phyloP scores from a whole-genome alignment of 2,888 invertebrate genomes.

The Drosophila macrothrix region DNA sequence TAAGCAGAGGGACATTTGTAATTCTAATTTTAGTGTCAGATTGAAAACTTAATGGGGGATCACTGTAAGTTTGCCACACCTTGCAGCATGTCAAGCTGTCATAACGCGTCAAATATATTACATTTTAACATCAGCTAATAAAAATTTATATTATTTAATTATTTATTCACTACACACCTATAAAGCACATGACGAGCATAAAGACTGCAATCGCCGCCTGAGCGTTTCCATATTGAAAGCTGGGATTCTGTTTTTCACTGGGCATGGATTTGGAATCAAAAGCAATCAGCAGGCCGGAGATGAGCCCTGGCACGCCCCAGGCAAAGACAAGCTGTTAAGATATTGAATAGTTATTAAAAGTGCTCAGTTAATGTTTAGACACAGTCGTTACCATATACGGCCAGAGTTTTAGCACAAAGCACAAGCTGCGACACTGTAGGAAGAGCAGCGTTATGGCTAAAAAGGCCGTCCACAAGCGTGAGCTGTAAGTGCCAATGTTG shows the following conservation, averaged over 20 bases:
- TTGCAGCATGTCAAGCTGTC: slow-evolving; percentile 21
- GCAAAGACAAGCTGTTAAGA: slow-evolving; percentile 86
- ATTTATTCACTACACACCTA: slow-evolving; percentile 86
- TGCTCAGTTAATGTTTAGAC: not conserved
- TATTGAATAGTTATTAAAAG: slow-evolving; percentile 5
- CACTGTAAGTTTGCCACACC: slow-evolving; percentile 66
- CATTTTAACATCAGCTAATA: slow-evolving; percentile 49
- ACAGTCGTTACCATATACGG: slow-evolving; percentile 87
- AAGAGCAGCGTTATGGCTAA: slow-evolving; percentile 93
- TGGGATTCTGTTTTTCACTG: slow-evolving; percentile 89
- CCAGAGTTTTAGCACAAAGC: slow-evolving; percentile 92
- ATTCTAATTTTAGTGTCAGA: slow-evolving; percentile 63
- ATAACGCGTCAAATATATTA: slow-evolving; percentile 62
- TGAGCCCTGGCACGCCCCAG: slow-evolving; percentile 89
- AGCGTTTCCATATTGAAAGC: slow-evolving; percentile 91
- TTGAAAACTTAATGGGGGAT: slow-evolving; percentile 84
- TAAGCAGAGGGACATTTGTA: not conserved
- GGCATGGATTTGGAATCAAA: slow-evolving; percentile 86
- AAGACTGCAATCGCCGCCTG: slow-evolving; percentile 92
- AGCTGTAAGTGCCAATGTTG: slow-evolving; percentile 91
- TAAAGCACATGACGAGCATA: slow-evolving; percentile 91
- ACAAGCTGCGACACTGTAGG: slow-evolving; percentile 92
- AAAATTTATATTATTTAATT: not conserved
- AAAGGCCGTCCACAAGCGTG: slow-evolving; percentile 94
- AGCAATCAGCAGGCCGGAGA: slow-evolving; percentile 89